A percentile compares a stretch with the other conserved stretches of the same genome.
These are phyloP conservation scores for Dasyprocta punctata DNA, from an alignment of 2,113 vertebrate species.

Conservation along the genomic window DNA sequence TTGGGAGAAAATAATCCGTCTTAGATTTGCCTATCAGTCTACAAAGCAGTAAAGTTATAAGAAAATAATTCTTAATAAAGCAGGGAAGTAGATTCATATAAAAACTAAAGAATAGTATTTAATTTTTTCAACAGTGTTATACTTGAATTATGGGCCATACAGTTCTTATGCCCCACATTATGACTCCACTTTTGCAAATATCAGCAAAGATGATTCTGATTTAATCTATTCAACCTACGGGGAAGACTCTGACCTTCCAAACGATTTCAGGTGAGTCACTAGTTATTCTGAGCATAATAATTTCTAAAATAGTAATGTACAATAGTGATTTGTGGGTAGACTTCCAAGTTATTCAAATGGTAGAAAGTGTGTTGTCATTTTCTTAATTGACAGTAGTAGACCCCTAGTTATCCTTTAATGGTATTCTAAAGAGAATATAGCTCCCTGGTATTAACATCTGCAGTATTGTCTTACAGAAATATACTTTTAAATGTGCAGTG, in stretches of 20 bases:
- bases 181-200: conserved; percentile 96
- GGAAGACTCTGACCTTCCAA: conserved; percentile 91
- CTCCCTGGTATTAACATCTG: not conserved
- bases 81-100: too few species aligned
- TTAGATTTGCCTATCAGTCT: not conserved
- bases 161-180: conserved; percentile 96
- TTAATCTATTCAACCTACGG: conserved; percentile 94
- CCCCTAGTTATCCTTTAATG: not conserved
- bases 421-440: not conserved
- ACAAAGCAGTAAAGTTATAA: not conserved
- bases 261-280: conserved; percentile 90
- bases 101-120: not conserved
- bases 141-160: conserved; percentile 97
- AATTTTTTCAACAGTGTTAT: conserved; percentile 89
- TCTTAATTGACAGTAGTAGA: not conserved
- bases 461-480: conserved; percentile 16
- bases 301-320: not conserved
- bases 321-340: not conserved
- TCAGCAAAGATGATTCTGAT: conserved; percentile 98
- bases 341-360: not conserved
- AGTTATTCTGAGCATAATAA: accelerated
- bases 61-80: not conserved
- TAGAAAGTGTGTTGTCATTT: not conserved
- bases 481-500: not conserved
- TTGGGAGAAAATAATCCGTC: not conserved